These are phyloP conservation scores for Eulithis testata DNA, from an alignment of 2,888 invertebrate species.

Conservation along the genomic window DNA sequence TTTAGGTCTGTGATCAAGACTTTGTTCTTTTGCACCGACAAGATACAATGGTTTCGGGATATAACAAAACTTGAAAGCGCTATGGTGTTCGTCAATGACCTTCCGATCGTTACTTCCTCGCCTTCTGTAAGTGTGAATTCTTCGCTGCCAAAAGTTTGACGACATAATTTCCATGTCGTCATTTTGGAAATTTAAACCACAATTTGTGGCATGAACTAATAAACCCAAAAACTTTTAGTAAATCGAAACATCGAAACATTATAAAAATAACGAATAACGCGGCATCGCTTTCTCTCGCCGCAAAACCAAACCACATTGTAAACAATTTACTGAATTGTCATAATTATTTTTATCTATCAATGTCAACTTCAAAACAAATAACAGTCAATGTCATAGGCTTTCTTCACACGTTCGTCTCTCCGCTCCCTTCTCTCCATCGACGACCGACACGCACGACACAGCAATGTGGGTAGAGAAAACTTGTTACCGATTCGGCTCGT, in stretches of 20 bases:
- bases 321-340: no score
- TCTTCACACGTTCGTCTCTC: no score
- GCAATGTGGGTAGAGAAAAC: no score
- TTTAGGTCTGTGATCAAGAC: conserved; percentile 68
- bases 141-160: conserved; percentile 63
- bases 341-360: no score
- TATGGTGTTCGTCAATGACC: conserved; percentile 65
- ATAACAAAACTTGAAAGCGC: conserved; percentile 68
- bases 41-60: conserved; percentile 72
- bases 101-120: conserved; percentile 67
- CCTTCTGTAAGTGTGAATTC: conserved; percentile 63
- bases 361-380: no score
- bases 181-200: conserved; percentile 45
- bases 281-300: conserved; percentile 1
- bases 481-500: no score
- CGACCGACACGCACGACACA: no score
- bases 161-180: conserved; percentile 71
- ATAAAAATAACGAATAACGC: conserved; percentile 18
- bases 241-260: not conserved
- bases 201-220: conserved; percentile 6
- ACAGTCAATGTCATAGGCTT: no score
- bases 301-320: not conserved
- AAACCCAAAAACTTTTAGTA: not conserved
- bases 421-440: no score
- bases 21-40: conserved; percentile 59